Evolutionary conservation across 2,888 invertebrate genomes (phyloP).

Genomic region (Dicycla oo): DNA sequence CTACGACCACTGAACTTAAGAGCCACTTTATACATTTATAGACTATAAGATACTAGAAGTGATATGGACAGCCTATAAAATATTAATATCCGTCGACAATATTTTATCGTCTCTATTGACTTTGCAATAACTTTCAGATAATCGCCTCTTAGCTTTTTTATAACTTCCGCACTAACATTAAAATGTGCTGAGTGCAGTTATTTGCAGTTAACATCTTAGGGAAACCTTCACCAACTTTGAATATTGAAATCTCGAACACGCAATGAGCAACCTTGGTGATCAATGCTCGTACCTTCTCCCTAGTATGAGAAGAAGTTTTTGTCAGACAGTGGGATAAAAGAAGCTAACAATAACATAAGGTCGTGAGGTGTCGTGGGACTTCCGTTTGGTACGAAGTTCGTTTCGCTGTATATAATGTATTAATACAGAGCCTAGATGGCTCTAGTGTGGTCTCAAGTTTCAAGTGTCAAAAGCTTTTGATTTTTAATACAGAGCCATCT

Average conservation of each 20-base stretch:
- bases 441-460: no score
- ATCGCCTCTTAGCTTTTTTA: constrained; percentile 50
- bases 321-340: no score
- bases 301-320: no score
- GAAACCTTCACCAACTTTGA: neutral
- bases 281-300: no score
- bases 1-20: neutral
- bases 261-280: neutral
- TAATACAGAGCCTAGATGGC: no score
- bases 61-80: constrained; percentile 34
- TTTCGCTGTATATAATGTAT: no score
- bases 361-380: no score
- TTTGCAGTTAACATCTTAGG: neutral
- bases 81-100: constrained; percentile 29
- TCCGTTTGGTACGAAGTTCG: no score
- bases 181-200: constrained; percentile 28
- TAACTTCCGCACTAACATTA: constrained; percentile 35
- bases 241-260: neutral
- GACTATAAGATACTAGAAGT: constrained; percentile 16
- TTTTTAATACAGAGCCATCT: no score
- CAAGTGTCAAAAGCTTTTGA: no score
- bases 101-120: constrained; percentile 49
- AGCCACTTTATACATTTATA: neutral
- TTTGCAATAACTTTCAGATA: constrained; percentile 42
- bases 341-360: no score